Evolutionary conservation across 2,888 invertebrate species (phyloP), one percentile per base, ranked within the genome.

Genomic region (Agriopis aurantiaria): DNA sequence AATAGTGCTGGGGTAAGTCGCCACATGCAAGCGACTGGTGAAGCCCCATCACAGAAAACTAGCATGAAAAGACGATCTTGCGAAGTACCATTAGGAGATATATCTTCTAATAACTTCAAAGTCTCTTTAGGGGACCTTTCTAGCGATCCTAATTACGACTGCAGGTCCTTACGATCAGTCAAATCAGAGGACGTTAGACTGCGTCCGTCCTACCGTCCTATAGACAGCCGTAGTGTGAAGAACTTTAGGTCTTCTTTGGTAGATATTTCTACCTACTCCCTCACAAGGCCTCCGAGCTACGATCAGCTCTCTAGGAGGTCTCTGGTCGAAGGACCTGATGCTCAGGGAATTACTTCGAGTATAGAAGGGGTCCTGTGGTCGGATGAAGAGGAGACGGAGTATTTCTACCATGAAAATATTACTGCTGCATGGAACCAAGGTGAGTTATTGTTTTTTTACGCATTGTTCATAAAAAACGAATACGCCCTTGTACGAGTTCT

Each of bases 311-410:
- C 94, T 5, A 79, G 95, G 8, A 84, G 95, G 77, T 95, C 95
- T 8, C 75, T 92, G 41, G 88, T 92, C 1, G 94, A 93, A 48
- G 92, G 90, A 6, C 84, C 86, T 0, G 92, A 92, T 0, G 85
- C 79, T 7, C 89, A 87, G 56, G 90, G 88, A 5, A 87, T 92
- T 63, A 94, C 93, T n/a, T 95, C 95, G 14, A 95, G 95, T 73
- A 95, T 95, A 46, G 95, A 95, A 77, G 95, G 95, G 0, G 95
- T 95, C 33, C 87, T 95, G 77, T 95, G 95, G 95, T 94, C 94
- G 2, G 95, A 95, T 87, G 95, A 95, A 75, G 95, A 95, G 76
- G 95, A 95, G 68, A 94, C 90, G 71, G 94, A 94, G 78, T 95
- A 95, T 74, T 93, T 94, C 82, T 93, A 93, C 73, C 94, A 94